Evolutionary conservation across 2,113 vertebrate species (phyloP).

Genomic region (Charina bottae): DNA sequence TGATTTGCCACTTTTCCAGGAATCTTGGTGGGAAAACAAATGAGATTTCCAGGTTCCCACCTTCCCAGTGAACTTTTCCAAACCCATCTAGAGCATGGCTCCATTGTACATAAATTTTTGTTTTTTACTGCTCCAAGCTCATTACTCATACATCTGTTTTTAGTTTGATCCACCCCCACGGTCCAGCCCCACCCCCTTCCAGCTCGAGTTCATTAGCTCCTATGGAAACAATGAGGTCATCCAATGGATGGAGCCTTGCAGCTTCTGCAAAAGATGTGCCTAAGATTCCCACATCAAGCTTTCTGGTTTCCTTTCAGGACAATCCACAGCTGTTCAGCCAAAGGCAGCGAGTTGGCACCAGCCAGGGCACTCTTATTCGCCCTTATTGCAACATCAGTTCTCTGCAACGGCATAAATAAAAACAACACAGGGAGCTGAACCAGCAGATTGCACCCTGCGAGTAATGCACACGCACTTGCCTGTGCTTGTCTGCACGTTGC

Average conservation of each 20-base stretch:
- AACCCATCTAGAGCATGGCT: neutral
- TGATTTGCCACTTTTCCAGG: neutral
- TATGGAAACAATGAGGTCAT: conserved; percentile 70
- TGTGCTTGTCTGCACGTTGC: neutral
- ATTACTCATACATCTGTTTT: conserved; percentile 56
- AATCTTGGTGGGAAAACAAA: neutral
- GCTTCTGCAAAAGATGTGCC: conserved; percentile 47
- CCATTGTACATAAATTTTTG: conserved; percentile 36
- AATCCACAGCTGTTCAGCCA: neutral
- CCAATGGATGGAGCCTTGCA: conserved; percentile 59
- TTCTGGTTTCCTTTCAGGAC: neutral
- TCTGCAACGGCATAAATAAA: neutral
- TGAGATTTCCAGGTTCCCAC: neutral
- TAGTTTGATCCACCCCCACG: conserved; percentile 16
- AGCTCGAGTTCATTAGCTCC: conserved; percentile 67
- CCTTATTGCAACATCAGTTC: neutral
- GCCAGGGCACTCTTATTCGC: too few relatives aligned
- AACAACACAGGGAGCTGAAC: neutral
- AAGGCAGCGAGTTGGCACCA: neutral
- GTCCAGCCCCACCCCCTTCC: conserved; percentile 47
- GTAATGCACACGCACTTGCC: neutral
- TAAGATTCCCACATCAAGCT: conserved; percentile 54
- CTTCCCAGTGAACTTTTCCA: neutral
- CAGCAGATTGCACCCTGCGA: neutral
- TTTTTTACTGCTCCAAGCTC: conserved; percentile 8